Evolutionary conservation across 2,888 invertebrate species (phyloP).

Genomic region (Apodemia zela): DNA sequence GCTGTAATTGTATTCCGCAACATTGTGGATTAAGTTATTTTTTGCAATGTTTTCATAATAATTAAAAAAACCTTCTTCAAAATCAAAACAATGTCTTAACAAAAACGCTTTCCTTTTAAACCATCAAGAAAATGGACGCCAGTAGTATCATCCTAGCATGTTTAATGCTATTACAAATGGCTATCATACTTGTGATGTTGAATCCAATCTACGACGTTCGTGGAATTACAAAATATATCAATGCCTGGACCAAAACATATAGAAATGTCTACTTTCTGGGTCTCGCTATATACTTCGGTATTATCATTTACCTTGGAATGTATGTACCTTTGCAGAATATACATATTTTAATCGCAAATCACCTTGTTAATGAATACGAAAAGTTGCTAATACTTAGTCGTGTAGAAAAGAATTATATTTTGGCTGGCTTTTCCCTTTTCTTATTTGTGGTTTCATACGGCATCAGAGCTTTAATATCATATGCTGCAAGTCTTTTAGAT

Average conservation of each 20-base stretch:
- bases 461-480: slow-evolving; percentile 46
- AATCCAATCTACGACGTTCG: slow-evolving; percentile 57
- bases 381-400: slow-evolving; percentile 46
- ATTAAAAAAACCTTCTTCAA: slow-evolving; percentile 21
- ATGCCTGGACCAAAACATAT: slow-evolving; percentile 36
- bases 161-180: slow-evolving; percentile 57
- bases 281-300: slow-evolving; percentile 43
- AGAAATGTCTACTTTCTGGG: slow-evolving; percentile 37
- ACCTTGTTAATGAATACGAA: slow-evolving; percentile 42
- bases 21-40: background rate
- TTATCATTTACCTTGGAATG: slow-evolving; percentile 58
- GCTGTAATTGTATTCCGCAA: background rate
- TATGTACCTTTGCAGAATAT: slow-evolving; percentile 51
- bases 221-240: slow-evolving; percentile 44
- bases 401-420: slow-evolving; percentile 59
- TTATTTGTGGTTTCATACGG: slow-evolving; percentile 56
- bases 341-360: slow-evolving; percentile 42
- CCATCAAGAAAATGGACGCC: slow-evolving; percentile 49
- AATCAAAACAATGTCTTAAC: slow-evolving; percentile 41
- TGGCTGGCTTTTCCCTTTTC: slow-evolving; percentile 65
- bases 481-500: slow-evolving; percentile 47
- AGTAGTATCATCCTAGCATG: slow-evolving; percentile 46
- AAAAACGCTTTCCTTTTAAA: slow-evolving; percentile 25
- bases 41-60: background rate
- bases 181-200: slow-evolving; percentile 50